These are phyloP conservation scores for Copidosoma floridanum DNA, from an alignment of 1,140 invertebrate genomes.

Conservation along the genomic window DNA sequence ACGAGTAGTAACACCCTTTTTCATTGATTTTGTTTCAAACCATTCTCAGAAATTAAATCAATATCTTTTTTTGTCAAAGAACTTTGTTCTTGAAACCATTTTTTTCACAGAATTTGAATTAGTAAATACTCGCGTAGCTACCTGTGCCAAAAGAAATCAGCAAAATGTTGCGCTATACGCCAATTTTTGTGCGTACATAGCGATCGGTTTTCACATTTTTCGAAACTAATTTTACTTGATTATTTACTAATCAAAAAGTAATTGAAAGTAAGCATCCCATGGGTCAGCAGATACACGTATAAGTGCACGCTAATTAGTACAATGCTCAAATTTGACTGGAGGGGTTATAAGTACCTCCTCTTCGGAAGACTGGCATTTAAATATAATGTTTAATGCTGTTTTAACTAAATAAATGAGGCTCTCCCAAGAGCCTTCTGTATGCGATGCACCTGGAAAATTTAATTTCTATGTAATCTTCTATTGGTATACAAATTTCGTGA, in stretches of 20 bases:
- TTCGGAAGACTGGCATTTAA: too few species aligned
- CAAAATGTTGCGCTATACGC: slow-evolving; percentile 22
- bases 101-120: slow-evolving; percentile 29
- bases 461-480: too few species aligned
- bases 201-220: not conserved
- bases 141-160: slow-evolving; percentile 33
- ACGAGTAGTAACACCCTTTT: too few species aligned
- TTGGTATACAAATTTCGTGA: too few species aligned
- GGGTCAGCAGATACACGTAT: not conserved
- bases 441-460: too few species aligned
- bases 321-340: too few species aligned
- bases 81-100: slow-evolving; percentile 27
- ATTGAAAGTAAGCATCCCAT: not conserved
- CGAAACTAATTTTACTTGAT: not conserved
- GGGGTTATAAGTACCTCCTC: too few species aligned
- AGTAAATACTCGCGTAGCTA: slow-evolving; percentile 34
- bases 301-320: not conserved
- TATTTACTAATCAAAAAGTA: not conserved
- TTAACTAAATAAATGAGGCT: too few species aligned
- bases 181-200: not conserved
- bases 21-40: too few species aligned
- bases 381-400: too few species aligned
- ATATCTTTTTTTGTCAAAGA: not conserved
- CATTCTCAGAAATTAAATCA: too few species aligned
- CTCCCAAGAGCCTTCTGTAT: too few species aligned